These are phyloP conservation scores for Pluvialis apricaria DNA, from an alignment of 2,113 vertebrate species.

Conservation along the genomic window DNA sequence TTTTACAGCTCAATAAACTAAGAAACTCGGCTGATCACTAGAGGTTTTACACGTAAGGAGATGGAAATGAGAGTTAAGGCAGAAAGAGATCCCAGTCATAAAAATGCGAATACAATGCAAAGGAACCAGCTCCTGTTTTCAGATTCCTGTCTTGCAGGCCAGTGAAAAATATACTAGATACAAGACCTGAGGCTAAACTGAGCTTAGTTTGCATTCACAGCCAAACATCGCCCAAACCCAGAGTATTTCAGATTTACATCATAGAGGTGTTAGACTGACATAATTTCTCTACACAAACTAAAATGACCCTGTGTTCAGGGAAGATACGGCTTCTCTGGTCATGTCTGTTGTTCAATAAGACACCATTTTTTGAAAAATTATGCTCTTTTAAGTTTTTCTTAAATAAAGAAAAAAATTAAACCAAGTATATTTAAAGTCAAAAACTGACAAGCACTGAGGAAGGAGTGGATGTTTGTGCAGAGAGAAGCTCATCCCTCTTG, in stretches of 20 bases:
- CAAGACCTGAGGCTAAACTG: not conserved
- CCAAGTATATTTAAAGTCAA: not conserved
- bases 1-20: too few species aligned
- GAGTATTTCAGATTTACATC: not conserved
- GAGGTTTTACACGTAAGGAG: not conserved
- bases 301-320: not conserved
- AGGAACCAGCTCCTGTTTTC: not conserved
- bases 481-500: not conserved
- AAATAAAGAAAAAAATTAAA: not conserved
- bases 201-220: not conserved
- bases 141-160: not conserved
- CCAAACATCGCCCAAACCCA: not conserved
- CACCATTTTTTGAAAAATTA: not conserved
- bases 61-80: not conserved
- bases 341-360: not conserved
- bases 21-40: not conserved
- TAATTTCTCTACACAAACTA: not conserved
- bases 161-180: not conserved
- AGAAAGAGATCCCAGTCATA: not conserved
- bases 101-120: not conserved
- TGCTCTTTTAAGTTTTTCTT: not conserved
- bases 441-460: not conserved
- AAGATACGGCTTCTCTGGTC: not conserved
- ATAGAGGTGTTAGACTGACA: not conserved
- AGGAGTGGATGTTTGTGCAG: not conserved